Conservation (phyloP, 2,888 invertebrate genomes). For the Nudaria mundana region DNA sequence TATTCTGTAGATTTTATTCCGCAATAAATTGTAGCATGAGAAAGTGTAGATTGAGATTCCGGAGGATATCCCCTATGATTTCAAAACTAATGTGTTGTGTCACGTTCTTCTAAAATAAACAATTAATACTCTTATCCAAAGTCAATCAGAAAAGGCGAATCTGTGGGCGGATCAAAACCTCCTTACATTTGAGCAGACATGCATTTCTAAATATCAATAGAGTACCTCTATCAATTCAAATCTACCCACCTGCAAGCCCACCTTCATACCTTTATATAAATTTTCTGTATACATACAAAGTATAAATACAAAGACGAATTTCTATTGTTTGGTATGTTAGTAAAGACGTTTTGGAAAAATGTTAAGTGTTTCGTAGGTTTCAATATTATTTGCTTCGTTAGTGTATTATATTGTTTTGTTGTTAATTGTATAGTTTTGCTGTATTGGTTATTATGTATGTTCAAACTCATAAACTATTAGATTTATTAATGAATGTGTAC, state of each 20-base stretch:
- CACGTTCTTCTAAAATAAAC: not conserved
- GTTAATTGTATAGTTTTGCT: constrained; percentile 29
- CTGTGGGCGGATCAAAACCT: constrained; percentile 5
- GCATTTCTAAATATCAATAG: constrained; percentile 38
- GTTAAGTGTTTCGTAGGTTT: constrained; percentile 26
- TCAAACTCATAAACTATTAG: too few relatives aligned
- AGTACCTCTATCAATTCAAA: constrained; percentile 62
- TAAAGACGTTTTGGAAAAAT: constrained; percentile 29
- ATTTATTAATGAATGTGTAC: too few relatives aligned
- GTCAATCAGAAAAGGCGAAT: not conserved
- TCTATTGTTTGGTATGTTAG: not conserved
- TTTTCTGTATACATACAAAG: constrained; percentile 23
- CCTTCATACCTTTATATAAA: constrained; percentile 31
- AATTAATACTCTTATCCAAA: not conserved
- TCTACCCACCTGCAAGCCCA: constrained; percentile 60
- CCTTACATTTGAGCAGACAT: constrained; percentile 8
- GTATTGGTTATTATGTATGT: constrained; percentile 20
- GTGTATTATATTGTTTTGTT: constrained; percentile 42
- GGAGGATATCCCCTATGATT: too few relatives aligned
- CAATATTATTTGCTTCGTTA: constrained; percentile 57
- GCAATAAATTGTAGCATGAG: too few relatives aligned
- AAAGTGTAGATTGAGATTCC: too few relatives aligned
- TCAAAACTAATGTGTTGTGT: not conserved
- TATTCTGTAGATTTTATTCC: too few relatives aligned
- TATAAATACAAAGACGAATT: constrained; percentile 24